These are phyloP conservation scores for Herpetotheres cachinnans DNA, from an alignment of 2,113 vertebrate genomes.

Conservation along the genomic window DNA sequence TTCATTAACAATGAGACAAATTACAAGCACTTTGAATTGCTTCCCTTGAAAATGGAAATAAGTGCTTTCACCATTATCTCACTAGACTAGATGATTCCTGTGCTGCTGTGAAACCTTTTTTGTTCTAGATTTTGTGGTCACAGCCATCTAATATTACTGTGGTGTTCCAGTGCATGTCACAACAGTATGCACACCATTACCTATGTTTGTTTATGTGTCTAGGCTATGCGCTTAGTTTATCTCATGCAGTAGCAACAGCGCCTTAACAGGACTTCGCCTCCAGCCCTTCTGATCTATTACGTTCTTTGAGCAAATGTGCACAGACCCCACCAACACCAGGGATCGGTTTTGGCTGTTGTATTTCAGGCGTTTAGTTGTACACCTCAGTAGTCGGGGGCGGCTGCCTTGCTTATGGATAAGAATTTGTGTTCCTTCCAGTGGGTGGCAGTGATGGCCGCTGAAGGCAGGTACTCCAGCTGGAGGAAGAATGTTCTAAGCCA, in stretches of 20 bases:
- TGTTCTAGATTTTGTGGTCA: background rate
- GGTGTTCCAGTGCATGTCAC: background rate
- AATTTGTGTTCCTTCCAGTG: background rate
- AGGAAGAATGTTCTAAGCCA: background rate
- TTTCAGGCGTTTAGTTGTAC: background rate
- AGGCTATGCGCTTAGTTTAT: background rate
- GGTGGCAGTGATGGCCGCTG: background rate
- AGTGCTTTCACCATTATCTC: background rate
- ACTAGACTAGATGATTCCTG: background rate
- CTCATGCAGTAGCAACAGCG: background rate
- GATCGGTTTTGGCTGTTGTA: background rate
- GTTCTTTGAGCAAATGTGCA: background rate
- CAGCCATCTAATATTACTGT: background rate
- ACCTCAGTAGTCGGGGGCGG: background rate
- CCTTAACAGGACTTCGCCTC: background rate
- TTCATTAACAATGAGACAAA: background rate
- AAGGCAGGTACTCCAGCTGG: background rate
- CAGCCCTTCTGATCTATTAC: background rate
- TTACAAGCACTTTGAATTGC: background rate
- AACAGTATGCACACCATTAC: background rate
- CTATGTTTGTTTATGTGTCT: background rate
- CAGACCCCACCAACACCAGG: fast-evolving
- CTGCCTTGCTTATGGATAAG: background rate
- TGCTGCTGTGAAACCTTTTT: background rate
- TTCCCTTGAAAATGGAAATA: background rate